These are phyloP conservation scores for Microplitis mediator DNA, from an alignment of 1,140 invertebrate species.

Conservation along the genomic window DNA sequence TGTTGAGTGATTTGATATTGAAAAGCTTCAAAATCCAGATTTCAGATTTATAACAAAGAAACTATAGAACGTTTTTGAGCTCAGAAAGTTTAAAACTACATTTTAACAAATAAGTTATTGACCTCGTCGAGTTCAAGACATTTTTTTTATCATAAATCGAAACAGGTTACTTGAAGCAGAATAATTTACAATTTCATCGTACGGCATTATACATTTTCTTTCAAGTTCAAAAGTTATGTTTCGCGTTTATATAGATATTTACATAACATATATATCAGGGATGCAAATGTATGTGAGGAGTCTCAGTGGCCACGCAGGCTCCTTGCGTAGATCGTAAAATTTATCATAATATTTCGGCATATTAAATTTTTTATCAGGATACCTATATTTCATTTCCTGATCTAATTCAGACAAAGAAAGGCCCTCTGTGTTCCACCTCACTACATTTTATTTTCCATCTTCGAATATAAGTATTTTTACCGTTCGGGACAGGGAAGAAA, in stretches of 20 bases:
- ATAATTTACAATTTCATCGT: no score
- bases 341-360: not conserved
- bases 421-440: not conserved
- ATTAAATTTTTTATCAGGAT: not conserved
- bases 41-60: no score
- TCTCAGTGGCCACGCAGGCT: not conserved
- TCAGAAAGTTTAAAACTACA: no score
- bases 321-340: constrained; percentile 1
- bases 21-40: no score
- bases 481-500: not conserved
- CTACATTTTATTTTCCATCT: not conserved
- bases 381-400: constrained; percentile 13
- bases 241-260: not conserved
- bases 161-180: no score
- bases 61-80: no score
- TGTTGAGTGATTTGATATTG: no score
- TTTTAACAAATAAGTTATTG: no score
- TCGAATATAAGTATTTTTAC: not conserved
- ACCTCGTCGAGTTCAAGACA: no score
- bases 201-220: no score
- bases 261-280: not conserved
- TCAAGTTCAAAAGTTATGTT: no score
- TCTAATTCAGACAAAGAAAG: constrained; percentile 11
- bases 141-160: no score
- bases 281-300: not conserved